phyloP scores from a whole-genome alignment of 2,797 vertebrate species.

The Octomys mimax region DNA sequence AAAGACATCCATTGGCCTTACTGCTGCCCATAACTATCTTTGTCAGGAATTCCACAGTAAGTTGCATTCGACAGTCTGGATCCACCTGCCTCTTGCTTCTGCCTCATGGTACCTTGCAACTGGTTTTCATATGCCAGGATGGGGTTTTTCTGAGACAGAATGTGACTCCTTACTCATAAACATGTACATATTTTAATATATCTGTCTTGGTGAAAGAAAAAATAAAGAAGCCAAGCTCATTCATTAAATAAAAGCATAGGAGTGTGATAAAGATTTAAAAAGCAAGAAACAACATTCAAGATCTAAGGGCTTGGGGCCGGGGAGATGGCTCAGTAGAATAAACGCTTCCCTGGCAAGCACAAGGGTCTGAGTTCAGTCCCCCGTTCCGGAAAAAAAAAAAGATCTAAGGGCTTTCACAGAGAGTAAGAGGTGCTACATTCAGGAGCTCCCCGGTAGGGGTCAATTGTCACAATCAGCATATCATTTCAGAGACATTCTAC shows the following conservation, averaged over 20 bases:
- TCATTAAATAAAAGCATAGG: background rate
- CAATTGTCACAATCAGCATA: background rate
- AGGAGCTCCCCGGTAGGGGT: background rate
- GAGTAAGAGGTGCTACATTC: no score
- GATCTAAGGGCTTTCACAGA: background rate
- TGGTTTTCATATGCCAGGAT: background rate
- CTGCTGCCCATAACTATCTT: background rate
- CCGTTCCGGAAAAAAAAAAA: no score
- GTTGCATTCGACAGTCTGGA: background rate
- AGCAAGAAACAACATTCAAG: background rate
- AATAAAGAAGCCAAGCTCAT: background rate
- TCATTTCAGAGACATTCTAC: background rate
- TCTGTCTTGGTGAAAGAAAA: background rate
- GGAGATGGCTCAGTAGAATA: no score
- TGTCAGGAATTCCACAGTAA: background rate
- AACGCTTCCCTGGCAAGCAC: no score
- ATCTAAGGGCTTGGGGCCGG: background rate
- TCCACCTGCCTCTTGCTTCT: no score
- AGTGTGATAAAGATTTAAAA: background rate
- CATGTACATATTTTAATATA: background rate
- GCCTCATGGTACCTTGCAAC: background rate
- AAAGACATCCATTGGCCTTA: no score
- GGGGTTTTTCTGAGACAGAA: background rate
- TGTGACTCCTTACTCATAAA: background rate
- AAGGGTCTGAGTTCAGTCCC: no score